A percentile compares a stretch with the other conserved stretches of the same genome.
Conservation (phyloP, 2,797 vertebrate genomes). For the Margarornis squamiger region DNA sequence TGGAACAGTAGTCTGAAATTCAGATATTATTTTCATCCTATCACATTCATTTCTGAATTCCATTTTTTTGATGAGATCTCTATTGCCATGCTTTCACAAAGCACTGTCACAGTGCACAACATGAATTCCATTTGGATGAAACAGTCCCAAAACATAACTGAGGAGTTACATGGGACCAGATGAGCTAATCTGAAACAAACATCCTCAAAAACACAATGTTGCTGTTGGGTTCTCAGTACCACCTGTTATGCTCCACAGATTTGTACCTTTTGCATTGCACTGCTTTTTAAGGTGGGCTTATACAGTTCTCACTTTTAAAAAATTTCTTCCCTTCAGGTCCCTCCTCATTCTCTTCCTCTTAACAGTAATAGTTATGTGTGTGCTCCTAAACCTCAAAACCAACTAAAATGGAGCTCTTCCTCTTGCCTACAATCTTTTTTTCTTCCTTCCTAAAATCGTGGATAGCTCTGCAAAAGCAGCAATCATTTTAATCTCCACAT, state of each 20-base stretch:
- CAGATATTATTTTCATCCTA: background rate
- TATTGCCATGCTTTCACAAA: background rate
- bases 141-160: background rate
- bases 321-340: background rate
- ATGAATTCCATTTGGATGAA: background rate
- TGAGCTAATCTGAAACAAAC: background rate
- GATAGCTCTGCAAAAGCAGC: background rate
- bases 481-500: background rate
- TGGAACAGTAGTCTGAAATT: background rate
- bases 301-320: background rate
- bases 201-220: background rate
- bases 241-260: background rate
- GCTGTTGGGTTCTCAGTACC: background rate
- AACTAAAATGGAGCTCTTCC: background rate
- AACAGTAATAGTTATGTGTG: background rate
- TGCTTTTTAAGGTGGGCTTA: background rate
- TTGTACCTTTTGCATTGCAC: background rate
- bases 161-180: background rate
- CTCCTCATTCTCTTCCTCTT: background rate
- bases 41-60: background rate
- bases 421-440: background rate
- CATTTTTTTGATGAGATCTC: background rate
- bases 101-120: background rate
- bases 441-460: background rate
- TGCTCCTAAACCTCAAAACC: background rate